These are phyloP conservation scores for Gavialis gangeticus DNA, from an alignment of 2,113 vertebrate genomes.

Conservation along the genomic window DNA sequence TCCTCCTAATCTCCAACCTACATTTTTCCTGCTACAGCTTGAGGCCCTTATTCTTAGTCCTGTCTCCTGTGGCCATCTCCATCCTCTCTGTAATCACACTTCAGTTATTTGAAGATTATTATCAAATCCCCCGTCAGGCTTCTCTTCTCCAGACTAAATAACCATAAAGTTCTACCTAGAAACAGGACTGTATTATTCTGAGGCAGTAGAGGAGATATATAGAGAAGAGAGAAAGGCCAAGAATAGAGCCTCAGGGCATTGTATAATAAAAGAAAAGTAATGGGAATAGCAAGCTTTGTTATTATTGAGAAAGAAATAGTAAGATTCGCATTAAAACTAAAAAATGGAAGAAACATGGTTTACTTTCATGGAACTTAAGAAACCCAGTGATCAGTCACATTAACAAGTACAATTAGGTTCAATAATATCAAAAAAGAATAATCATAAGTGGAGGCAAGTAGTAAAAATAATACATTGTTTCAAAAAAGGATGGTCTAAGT, in stretches of 20 bases:
- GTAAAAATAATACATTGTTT: background rate
- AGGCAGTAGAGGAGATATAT: background rate
- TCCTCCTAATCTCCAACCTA: too few relatives aligned
- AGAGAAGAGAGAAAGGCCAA: background rate
- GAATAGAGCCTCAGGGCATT: background rate
- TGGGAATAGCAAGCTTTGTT: background rate
- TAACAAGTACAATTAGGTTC: too few relatives aligned
- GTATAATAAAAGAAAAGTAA: rapidly evolving
- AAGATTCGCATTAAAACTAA: background rate
- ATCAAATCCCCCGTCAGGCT: too few relatives aligned
- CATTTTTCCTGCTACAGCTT: too few relatives aligned
- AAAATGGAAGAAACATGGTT: background rate
- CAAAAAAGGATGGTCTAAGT: background rate
- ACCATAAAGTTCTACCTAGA: background rate
- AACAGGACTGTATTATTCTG: background rate
- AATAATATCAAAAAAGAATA: background rate
- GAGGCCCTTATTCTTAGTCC: too few relatives aligned
- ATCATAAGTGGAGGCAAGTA: background rate
- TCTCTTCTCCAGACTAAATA: too few relatives aligned
- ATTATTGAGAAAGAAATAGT: background rate
- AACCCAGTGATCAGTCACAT: background rate
- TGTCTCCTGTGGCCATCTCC: too few relatives aligned
- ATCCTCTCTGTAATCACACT: too few relatives aligned
- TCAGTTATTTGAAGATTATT: too few relatives aligned
- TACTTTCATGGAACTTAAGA: background rate